These are phyloP conservation scores for Aselliscus stoliczkanus DNA, from an alignment of 2,797 vertebrate species.

Conservation along the genomic window DNA sequence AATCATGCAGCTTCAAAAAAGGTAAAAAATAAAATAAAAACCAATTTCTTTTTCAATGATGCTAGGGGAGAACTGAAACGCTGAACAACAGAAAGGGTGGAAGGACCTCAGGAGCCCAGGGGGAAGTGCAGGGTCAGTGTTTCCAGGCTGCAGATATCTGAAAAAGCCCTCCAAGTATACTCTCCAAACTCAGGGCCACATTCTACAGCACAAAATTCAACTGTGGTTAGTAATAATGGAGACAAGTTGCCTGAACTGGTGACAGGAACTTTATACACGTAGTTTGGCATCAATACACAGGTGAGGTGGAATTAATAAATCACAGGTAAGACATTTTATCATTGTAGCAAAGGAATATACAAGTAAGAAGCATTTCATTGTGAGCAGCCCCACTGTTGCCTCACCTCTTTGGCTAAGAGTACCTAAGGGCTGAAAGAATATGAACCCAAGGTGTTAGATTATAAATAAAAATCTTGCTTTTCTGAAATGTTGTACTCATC, in stretches of 20 bases:
- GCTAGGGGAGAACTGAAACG: background rate
- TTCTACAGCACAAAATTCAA: background rate
- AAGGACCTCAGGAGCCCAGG: background rate
- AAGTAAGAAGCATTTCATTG: background rate
- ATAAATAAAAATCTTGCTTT: background rate
- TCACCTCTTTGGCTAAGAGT: background rate
- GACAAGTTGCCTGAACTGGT: background rate
- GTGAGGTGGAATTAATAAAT: background rate
- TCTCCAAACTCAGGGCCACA: background rate
- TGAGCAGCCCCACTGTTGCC: background rate
- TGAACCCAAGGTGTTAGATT: background rate
- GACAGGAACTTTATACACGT: background rate
- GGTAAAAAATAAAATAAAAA: background rate
- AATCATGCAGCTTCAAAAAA: background rate
- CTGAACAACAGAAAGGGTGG: background rate
- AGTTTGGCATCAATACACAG: background rate
- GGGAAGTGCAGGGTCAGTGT: too few species aligned
- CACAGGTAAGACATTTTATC: background rate
- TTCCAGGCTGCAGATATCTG: background rate
- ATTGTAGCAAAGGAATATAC: background rate
- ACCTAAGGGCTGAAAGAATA: background rate
- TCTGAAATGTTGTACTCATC: background rate
- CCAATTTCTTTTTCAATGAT: background rate
- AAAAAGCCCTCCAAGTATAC: background rate
- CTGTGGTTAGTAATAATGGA: background rate